phyloP scores from a whole-genome alignment of 1,140 invertebrate genomes.

The Drosophila funebris region DNA sequence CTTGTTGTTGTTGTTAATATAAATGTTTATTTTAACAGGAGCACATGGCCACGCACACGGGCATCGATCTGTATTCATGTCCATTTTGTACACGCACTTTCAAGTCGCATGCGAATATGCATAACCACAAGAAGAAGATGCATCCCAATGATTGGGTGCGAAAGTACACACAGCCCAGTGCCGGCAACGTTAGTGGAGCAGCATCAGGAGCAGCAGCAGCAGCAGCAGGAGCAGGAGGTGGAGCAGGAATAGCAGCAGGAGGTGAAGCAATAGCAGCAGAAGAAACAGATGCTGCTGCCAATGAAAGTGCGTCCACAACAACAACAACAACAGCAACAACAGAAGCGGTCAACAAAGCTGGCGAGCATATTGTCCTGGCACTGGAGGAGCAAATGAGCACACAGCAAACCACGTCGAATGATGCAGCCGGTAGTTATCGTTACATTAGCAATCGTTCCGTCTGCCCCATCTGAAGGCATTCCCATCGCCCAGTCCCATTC shows the following conservation, averaged over 20 bases:
- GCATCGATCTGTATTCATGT: constrained; percentile 74
- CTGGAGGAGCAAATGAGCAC: background rate
- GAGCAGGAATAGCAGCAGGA: background rate
- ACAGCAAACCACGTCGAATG: background rate
- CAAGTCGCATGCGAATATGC: constrained; percentile 79
- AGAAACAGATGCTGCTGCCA: background rate
- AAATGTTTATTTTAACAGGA: constrained; percentile 46
- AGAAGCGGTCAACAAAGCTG: background rate
- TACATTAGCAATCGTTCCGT: constrained; percentile 49
- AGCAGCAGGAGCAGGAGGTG: background rate
- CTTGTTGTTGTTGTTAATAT: background rate
- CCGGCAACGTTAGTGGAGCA: background rate
- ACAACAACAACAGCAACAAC: background rate
- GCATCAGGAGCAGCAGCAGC: background rate
- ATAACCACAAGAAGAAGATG: constrained; percentile 79
- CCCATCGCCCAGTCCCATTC: background rate
- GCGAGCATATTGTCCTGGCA: background rate
- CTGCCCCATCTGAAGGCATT: constrained; percentile 43
- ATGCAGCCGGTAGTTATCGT: constrained; percentile 23
- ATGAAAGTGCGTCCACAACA: background rate
- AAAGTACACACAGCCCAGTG: constrained; percentile 63
- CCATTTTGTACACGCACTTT: constrained; percentile 74
- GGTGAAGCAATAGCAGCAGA: no score
- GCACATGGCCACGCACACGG: constrained; percentile 79
- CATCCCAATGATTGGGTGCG: constrained; percentile 77